Base-by-base conservation (phyloP, 1,140 invertebrate species). In the Ceratina australensis region DNA sequence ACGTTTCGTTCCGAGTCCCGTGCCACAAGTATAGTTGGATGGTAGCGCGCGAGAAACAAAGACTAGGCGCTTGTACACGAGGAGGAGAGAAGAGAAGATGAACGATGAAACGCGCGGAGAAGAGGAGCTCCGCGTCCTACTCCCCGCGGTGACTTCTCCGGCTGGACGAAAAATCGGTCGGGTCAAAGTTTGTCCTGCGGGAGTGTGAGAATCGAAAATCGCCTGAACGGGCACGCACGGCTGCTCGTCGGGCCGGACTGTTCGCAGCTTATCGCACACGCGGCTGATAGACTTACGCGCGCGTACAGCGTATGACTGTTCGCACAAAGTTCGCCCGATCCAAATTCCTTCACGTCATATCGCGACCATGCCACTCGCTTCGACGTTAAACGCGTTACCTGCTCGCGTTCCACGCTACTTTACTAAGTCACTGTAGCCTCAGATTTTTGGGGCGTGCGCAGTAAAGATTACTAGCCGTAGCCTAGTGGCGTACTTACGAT, bases 281-380 rank as follows among this genome's bases (percentile, higher is more conserved):
- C 4, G 28, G 16, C 52, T 16, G 52, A 54, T 54, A 54, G 16
- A 54, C 47, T 54, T n/a, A n/a, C 52, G n/a, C 52, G 52, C n/a
- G n/a, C 52, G 52, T 54, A 54, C 52, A 7, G 52, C 16, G 54
- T 60, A 50, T 66, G 75, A 87, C 83, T 87, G 73, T 82, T 82
- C 69, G 81, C 79, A 84, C 80, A 86, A 87, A 86, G 84, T 86
- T 82, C 83, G 72, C 82, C 83, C 78, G 72, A 87, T 84, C 74
- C 66, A 80, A 82, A 84, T 82, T 83, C 75, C 74, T 81, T 76
- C 56, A 74, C 69, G 86, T 84, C 85, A 83, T 76, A 75, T 82
- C 81, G 86, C 79, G 66, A 87, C 83, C 85, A 81, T 76, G 78
- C 83, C 81, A 86, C 79, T 82, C 66, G 61, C 28, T 65, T 16